Conservation (phyloP, 2,797 vertebrate genomes). For the Parauchenoglanis ngamensis region DNA sequence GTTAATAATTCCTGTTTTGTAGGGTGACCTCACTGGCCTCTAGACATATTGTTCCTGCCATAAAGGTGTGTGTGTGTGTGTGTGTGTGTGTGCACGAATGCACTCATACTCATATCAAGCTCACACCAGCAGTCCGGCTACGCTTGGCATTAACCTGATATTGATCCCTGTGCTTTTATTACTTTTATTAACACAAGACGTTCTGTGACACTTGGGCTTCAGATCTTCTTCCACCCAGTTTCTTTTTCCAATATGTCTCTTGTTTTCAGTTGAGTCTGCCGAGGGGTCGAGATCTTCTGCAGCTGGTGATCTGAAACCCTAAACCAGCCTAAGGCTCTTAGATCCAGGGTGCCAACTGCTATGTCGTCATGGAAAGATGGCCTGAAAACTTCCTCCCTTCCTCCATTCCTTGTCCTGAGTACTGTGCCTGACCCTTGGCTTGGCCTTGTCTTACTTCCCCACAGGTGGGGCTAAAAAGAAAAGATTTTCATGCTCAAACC, state of each 20-base stretch:
- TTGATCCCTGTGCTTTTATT: background rate
- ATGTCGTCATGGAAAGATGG: slow-evolving; percentile 43
- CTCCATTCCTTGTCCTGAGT: slow-evolving; percentile 8
- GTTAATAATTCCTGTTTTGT: slow-evolving; percentile 73
- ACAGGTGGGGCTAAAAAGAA: slow-evolving; percentile 16
- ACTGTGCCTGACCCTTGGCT: slow-evolving; percentile 29
- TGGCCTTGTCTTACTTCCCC: slow-evolving; percentile 22
- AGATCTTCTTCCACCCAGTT: slow-evolving; percentile 9
- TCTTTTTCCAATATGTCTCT: slow-evolving; percentile 11
- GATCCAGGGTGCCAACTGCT: slow-evolving; percentile 47
- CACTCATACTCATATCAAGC: background rate
- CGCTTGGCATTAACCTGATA: background rate
- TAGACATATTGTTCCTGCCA: slow-evolving; percentile 49
- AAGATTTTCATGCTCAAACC: background rate
- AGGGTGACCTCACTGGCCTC: slow-evolving; percentile 61
- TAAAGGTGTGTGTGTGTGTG: slow-evolving; percentile 33
- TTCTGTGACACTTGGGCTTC: slow-evolving; percentile 6
- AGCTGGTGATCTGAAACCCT: slow-evolving; percentile 48
- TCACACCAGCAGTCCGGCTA: background rate
- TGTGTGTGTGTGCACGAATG: background rate
- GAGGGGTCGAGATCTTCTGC: slow-evolving; percentile 42
- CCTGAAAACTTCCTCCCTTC: slow-evolving; percentile 9
- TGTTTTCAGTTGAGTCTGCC: slow-evolving; percentile 37
- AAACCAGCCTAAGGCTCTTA: slow-evolving; percentile 44
- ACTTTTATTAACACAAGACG: slow-evolving; percentile 2